Conservation (phyloP, 2,888 invertebrate genomes). For the Drosophila mettleri region DNA sequence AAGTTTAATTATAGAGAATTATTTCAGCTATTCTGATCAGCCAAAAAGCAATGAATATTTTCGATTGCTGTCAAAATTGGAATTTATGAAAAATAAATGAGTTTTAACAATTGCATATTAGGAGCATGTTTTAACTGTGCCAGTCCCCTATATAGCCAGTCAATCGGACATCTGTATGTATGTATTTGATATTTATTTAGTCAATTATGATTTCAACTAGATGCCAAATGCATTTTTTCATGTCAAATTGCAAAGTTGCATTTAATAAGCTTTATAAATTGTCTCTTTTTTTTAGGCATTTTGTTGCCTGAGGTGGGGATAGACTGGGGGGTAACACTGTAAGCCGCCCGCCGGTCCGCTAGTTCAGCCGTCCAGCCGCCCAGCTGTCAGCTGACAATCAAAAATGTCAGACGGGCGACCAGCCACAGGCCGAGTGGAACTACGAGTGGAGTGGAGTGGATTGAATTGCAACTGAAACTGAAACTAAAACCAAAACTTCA, state of each 20-base stretch:
- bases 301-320: conserved; percentile 1
- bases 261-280: conserved; percentile 57
- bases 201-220: conserved; percentile 47
- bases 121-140: conserved; percentile 29
- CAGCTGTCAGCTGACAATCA: conserved; percentile 72
- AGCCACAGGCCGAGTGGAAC: conserved; percentile 32
- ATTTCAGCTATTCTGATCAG: neutral
- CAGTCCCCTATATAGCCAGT: conserved; percentile 35
- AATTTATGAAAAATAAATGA: conserved; percentile 35
- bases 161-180: neutral
- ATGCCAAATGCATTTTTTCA: conserved; percentile 33
- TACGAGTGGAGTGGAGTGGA: conserved; percentile 17
- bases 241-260: conserved; percentile 49
- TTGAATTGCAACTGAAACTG: conserved; percentile 31
- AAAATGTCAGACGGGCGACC: conserved; percentile 68
- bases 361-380: neutral
- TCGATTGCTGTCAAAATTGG: conserved; percentile 33
- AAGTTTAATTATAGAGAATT: neutral
- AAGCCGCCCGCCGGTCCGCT: conserved; percentile 1
- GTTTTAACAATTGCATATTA: conserved; percentile 36
- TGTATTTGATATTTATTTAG: neutral
- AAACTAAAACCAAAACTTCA: conserved; percentile 2
- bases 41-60: conserved; percentile 20
- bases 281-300: conserved; percentile 40
- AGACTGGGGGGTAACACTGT: neutral